Conservation (phyloP, 2,113 vertebrate genomes). For the crab-eating macaque (Macaca fascicularis) region T2T-MFA8v1.1 NC_088376.1:195949501-195950000, state of each 20-base stretch:
- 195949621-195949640: neutral
- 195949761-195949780: neutral
- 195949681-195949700: neutral
- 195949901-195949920: too few species aligned
- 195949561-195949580: neutral
- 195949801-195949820: neutral
- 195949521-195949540: neutral
- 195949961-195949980: too few species aligned
- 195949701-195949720: neutral
- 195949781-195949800: neutral
- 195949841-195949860: neutral
- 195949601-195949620: neutral
- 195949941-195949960: too few species aligned
- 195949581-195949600: neutral
- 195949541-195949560: neutral
- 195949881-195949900: too few species aligned
- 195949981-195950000: too few species aligned
- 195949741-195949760: neutral
- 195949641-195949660: neutral
- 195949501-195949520: neutral
- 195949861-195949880: too few species aligned
- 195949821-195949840: neutral
- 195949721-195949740: neutral
- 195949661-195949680: neutral
- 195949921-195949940: too few species aligned